Evolutionary conservation across 64 coral and sea anemone species (phyloP).

Genomic region (Actinia tenebrosa): DNA sequence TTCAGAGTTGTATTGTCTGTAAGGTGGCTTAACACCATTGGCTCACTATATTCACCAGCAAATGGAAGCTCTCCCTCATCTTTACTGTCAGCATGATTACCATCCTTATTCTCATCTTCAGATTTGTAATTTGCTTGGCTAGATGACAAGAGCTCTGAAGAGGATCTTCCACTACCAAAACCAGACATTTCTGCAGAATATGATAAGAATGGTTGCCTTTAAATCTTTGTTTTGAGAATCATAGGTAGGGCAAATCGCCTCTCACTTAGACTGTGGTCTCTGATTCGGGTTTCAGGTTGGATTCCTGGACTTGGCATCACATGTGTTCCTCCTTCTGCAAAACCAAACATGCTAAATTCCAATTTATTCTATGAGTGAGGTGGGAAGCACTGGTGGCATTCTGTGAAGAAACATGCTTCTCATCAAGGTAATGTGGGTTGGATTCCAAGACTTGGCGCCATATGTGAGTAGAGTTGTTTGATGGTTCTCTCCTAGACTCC

Average conservation of each 20-base stretch:
- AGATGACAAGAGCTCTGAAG: background rate
- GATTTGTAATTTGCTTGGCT: conserved; percentile 31
- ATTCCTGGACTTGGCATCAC: background rate
- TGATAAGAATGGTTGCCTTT: background rate
- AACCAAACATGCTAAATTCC: background rate
- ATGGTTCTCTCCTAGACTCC: background rate
- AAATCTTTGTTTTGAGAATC: background rate
- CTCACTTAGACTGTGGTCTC: too few relatives aligned
- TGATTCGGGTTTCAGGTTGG: too few relatives aligned
- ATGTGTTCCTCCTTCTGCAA: background rate
- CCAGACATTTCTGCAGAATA: background rate
- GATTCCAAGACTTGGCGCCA: too few relatives aligned
- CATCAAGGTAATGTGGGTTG: too few relatives aligned
- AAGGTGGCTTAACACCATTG: background rate
- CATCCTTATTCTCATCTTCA: conserved; percentile 18
- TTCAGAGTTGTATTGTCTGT: conserved; percentile 19
- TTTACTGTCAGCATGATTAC: background rate
- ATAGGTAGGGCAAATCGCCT: too few relatives aligned
- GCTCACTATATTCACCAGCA: background rate
- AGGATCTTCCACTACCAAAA: background rate
- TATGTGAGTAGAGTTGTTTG: background rate
- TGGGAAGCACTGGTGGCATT: background rate
- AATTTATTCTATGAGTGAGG: background rate
- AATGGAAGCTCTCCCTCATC: conserved; percentile 8
- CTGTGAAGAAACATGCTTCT: too few relatives aligned